Base-by-base conservation (phyloP, 2,888 invertebrate genomes). In the Oligia fasciuncula region DNA sequence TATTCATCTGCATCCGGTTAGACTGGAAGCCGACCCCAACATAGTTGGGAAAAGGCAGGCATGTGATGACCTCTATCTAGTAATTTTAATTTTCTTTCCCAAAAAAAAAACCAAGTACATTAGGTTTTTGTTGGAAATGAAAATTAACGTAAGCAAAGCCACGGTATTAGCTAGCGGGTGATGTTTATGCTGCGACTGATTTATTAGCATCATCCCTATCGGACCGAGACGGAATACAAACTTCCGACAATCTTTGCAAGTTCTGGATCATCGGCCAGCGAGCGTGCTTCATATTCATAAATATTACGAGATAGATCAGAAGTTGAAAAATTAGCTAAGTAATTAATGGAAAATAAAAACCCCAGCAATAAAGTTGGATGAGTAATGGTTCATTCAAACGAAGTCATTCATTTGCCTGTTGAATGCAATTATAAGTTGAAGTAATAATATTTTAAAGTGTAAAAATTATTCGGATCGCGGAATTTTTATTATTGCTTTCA, bases 161-260 rank as follows among this genome's bases (percentile, higher is more conserved):
- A 51, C 13, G 1, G n/a, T 46, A 65, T n/a, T 3, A 60, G 11
- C 35, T 51, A 74, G 66, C 23, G 40, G 17, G 43, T 63, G 46
- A 46, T 46, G 66, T 79, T 63, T 72, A 35, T 60, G 23, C 8
- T 40, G 43, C 46, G 67, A 11, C 71, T 84, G 87, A 87, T 80
- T 87, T 75, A 87, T 77, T 23, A 71, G 66, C 29, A 60, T 67
- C 74, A 69, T 71, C 73, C 49, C 76, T 63, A 57, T 73, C 60
- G 29, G 19, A 68, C 51, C 65, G 54, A 35, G 29, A 74, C 54
- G 66, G 78, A 77, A 78, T 78, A 73, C 76, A 75, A 80, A 85
- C 76, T 78, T 78, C 67, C 67, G 29, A 40, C 62, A 69, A 81
- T 77, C 57, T 79, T 70, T 65, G 46, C 23, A 60, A 77, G 46